These are phyloP conservation scores for Bembecia ichneumoniformis DNA, from an alignment of 2,888 invertebrate species.

Conservation along the genomic window DNA sequence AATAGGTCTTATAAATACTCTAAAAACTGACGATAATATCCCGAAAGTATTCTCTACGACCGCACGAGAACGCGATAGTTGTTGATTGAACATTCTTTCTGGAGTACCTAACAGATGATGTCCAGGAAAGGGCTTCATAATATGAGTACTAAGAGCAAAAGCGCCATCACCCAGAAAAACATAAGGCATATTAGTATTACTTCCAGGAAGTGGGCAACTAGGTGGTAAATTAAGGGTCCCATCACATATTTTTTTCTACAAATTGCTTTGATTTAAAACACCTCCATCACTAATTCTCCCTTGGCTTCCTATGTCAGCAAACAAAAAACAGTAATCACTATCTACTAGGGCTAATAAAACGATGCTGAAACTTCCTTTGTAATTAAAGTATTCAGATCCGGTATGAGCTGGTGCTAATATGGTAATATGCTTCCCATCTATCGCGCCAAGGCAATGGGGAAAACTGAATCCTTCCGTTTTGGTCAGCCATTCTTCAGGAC, in stretches of 20 bases:
- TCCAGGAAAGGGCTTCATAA: conserved; percentile 11
- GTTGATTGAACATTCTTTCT: conserved; percentile 9
- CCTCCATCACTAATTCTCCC: conserved; percentile 12
- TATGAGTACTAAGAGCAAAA: conserved; percentile 5
- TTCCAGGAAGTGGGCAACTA: conserved; percentile 2
- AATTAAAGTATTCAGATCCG: no score
- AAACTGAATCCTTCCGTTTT: no score
- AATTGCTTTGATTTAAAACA: conserved; percentile 9
- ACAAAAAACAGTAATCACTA: conserved; percentile 21
- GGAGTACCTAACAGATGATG: conserved; percentile 4
- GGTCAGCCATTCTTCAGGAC: no score
- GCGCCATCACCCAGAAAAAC: conserved; percentile 11
- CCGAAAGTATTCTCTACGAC: conserved; percentile 10
- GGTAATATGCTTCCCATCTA: no score
- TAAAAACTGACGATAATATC: conserved; percentile 7
- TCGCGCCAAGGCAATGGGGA: no score
- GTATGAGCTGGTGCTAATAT: no score
- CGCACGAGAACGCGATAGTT: conserved; percentile 8
- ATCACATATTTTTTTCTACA: not conserved
- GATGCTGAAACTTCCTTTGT: no score
- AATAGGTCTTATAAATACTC: conserved; percentile 3
- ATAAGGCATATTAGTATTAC: conserved; percentile 7
- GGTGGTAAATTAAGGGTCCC: not conserved
- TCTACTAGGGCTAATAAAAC: no score
- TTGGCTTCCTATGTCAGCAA: conserved; percentile 17